A percentile compares a stretch with the other conserved stretches of the same genome.
These are phyloP conservation scores for Edolisoma coerulescens DNA, from an alignment of 2,113 vertebrate species.

Conservation along the genomic window DNA sequence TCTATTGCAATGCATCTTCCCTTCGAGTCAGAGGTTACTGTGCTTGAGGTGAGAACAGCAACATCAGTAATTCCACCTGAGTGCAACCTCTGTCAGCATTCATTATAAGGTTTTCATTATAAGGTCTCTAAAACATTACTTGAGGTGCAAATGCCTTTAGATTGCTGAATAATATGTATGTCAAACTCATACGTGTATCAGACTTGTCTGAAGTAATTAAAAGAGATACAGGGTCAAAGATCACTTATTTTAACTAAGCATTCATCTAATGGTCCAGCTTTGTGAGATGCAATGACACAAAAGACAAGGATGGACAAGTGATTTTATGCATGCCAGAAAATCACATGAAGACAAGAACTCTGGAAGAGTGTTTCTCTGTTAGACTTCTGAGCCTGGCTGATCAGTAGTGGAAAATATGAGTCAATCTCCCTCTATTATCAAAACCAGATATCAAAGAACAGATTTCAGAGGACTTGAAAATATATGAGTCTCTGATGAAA, in stretches of 20 bases:
- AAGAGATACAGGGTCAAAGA: neutral
- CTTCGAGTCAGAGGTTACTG: neutral
- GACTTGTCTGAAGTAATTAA: neutral
- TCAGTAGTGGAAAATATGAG: neutral
- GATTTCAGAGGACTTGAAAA: neutral
- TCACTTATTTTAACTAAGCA: neutral
- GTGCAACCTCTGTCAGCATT: neutral
- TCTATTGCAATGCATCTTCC: neutral
- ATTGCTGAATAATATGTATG: neutral
- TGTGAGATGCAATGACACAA: accelerated
- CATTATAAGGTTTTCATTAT: neutral
- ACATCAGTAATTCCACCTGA: neutral
- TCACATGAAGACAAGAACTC: neutral
- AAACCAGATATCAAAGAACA: neutral
- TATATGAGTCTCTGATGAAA: neutral
- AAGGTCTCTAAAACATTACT: neutral
- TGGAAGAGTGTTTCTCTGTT: neutral
- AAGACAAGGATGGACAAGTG: neutral
- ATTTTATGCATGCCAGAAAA: neutral
- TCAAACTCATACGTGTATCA: neutral
- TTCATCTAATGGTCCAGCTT: neutral
- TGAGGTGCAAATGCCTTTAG: neutral
- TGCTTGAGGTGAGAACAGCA: neutral
- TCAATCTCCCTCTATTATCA: accelerated
- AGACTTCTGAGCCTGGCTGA: neutral